phyloP scores from a whole-genome alignment of 2,797 vertebrate genomes.

The Echiichthys vipera region DNA sequence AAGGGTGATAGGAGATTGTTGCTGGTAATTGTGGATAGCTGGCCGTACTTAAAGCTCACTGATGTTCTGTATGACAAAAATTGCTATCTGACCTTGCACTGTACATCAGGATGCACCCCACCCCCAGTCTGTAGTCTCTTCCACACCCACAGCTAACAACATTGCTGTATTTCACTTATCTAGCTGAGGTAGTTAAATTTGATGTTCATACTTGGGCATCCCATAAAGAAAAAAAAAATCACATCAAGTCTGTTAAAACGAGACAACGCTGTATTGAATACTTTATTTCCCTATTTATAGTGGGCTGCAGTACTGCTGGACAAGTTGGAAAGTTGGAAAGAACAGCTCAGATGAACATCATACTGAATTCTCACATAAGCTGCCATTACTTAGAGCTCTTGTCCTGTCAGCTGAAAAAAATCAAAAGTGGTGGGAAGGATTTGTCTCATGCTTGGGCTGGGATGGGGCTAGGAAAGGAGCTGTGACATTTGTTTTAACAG shows the following conservation, averaged over 20 bases:
- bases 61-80: conserved; percentile 17
- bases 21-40: background rate
- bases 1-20: background rate
- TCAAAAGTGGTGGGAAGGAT: background rate
- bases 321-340: background rate
- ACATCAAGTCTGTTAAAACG: conserved; percentile 6
- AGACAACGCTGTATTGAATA: background rate
- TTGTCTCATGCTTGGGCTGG: conserved; percentile 7
- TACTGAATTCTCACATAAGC: conserved; percentile 35
- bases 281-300: background rate
- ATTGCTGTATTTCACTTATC: background rate
- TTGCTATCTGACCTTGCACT: conserved; percentile 13
- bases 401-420: conserved; percentile 28
- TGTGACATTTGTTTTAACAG: conserved; percentile 3
- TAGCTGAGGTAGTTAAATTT: background rate
- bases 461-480: background rate
- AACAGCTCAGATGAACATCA: conserved; percentile 24
- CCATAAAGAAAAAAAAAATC: background rate
- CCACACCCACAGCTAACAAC: background rate
- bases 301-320: background rate
- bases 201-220: background rate
- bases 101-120: background rate
- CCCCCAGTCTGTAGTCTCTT: conserved; percentile 10
- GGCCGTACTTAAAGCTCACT: conserved; percentile 8
- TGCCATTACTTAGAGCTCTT: background rate